These are phyloP conservation scores for Spongia lamella DNA, from an alignment of 37 sponge, comb jelly and placozoan species.

Conservation along the genomic window DNA sequence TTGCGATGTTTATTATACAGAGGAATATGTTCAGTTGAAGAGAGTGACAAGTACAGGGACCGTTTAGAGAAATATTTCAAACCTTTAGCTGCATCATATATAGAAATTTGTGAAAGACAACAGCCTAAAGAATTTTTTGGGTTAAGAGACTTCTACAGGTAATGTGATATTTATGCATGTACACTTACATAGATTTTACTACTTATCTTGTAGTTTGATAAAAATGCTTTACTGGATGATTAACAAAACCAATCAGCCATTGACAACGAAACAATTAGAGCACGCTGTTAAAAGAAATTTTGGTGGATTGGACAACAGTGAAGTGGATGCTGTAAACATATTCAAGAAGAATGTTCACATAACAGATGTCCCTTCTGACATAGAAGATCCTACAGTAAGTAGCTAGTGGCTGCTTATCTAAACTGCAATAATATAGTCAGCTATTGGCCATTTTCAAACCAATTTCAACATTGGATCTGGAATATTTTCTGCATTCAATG, in stretches of 20 bases:
- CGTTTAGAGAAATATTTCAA: slow-evolving; percentile 38
- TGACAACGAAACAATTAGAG: slow-evolving; percentile 54
- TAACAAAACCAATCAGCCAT: slow-evolving; percentile 22
- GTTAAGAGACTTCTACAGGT: slow-evolving; percentile 94
- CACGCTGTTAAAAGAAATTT: slow-evolving; percentile 88
- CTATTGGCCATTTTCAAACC: too few relatives aligned
- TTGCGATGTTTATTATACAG: background rate
- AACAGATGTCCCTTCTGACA: too few relatives aligned
- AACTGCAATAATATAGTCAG: too few relatives aligned
- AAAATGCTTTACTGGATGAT: slow-evolving; percentile 89
- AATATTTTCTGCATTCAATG: too few relatives aligned
- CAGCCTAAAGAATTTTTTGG: slow-evolving; percentile 80
- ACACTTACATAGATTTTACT: background rate
- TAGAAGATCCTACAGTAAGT: too few relatives aligned
- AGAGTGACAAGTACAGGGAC: slow-evolving; percentile 39
- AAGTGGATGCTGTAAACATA: slow-evolving; percentile 40
- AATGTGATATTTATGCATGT: background rate
- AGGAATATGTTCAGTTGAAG: slow-evolving; percentile 69
- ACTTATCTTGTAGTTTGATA: slow-evolving; percentile 58
- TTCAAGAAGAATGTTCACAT: slow-evolving; percentile 17
- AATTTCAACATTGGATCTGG: too few relatives aligned
- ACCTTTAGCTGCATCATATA: slow-evolving; percentile 60
- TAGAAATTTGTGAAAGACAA: slow-evolving; percentile 41
- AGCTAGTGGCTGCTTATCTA: too few relatives aligned
- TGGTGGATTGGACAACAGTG: slow-evolving; percentile 63